phyloP scores from a whole-genome alignment of 2,113 vertebrate species.

The Heterotilapia buettikoferi region DNA sequence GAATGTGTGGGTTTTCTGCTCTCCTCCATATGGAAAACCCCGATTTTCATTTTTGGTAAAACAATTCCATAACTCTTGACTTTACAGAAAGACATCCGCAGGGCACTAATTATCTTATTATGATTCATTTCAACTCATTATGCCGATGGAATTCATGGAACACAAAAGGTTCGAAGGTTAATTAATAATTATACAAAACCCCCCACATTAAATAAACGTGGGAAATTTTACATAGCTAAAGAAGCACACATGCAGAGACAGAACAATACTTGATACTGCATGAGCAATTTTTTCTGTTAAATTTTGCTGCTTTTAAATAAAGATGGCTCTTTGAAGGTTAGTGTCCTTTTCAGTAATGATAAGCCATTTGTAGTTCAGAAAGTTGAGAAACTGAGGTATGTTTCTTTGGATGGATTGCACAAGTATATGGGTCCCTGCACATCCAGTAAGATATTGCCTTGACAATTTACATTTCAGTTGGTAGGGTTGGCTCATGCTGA shows the following conservation, averaged over 20 bases:
- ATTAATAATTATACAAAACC: not conserved
- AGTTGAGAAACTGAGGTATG: not conserved
- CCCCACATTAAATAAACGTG: not conserved
- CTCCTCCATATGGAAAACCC: not conserved
- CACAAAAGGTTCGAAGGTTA: not conserved
- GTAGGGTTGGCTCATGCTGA: not conserved
- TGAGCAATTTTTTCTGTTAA: not conserved
- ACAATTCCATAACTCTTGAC: not conserved
- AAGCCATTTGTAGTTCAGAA: not conserved
- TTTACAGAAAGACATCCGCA: not conserved
- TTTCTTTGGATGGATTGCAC: not conserved
- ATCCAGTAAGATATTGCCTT: not conserved
- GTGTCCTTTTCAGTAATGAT: not conserved
- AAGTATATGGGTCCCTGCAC: not conserved
- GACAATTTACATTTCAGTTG: not conserved
- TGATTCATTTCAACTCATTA: not conserved
- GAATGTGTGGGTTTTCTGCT: not conserved
- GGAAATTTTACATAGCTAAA: not conserved
- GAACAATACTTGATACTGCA: not conserved
- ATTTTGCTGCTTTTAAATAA: not conserved
- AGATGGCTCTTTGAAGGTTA: not conserved
- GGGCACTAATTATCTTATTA: not conserved
- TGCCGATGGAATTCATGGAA: not conserved
- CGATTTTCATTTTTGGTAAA: not conserved
- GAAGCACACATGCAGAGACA: not conserved